phyloP scores from a whole-genome alignment of 1,140 invertebrate species.

The Drosophila punjabiensis region DNA sequence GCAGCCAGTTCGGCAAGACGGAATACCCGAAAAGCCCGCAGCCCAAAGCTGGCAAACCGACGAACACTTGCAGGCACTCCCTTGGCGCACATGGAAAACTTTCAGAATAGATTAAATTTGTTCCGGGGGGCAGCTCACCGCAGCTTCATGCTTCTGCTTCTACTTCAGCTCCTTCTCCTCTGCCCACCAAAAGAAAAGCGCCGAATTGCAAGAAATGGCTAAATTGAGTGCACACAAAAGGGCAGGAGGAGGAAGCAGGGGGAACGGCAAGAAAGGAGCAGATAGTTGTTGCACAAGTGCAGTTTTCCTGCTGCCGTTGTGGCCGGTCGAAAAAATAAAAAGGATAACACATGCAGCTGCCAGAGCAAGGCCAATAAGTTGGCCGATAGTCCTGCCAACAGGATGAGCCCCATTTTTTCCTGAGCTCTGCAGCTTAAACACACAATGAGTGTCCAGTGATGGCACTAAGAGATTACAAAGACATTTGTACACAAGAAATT shows the following conservation, averaged over 20 bases:
- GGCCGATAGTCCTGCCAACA: slow-evolving; percentile 33
- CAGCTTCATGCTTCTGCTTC: slow-evolving; percentile 11
- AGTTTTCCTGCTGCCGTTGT: slow-evolving; percentile 44
- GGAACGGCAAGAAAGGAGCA: not conserved
- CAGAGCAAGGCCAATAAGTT: slow-evolving; percentile 42
- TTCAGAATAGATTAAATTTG: slow-evolving; percentile 70
- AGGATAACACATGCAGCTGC: slow-evolving; percentile 48
- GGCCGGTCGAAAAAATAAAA: slow-evolving; percentile 57
- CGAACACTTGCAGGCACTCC: slow-evolving; percentile 44
- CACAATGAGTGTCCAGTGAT: slow-evolving; percentile 10
- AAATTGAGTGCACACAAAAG: slow-evolving; percentile 70
- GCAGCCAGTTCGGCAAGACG: slow-evolving; percentile 36
- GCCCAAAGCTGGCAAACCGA: slow-evolving; percentile 15
- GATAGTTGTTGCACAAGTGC: slow-evolving; percentile 57
- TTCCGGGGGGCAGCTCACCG: slow-evolving; percentile 17
- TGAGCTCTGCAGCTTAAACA: slow-evolving; percentile 6
- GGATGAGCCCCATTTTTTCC: slow-evolving; percentile 28
- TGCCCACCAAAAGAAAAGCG: slow-evolving; percentile 36
- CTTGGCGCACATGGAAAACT: slow-evolving; percentile 57
- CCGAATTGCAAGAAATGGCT: slow-evolving; percentile 62
- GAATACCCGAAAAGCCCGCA: slow-evolving; percentile 18
- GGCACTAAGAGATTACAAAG: not conserved
- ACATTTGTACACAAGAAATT: not conserved
- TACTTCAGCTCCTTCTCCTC: not conserved
- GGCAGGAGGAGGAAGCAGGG: not conserved